Conservation (phyloP, 2,888 invertebrate genomes). For the Acanthosoma haemorrhoidale region DNA sequence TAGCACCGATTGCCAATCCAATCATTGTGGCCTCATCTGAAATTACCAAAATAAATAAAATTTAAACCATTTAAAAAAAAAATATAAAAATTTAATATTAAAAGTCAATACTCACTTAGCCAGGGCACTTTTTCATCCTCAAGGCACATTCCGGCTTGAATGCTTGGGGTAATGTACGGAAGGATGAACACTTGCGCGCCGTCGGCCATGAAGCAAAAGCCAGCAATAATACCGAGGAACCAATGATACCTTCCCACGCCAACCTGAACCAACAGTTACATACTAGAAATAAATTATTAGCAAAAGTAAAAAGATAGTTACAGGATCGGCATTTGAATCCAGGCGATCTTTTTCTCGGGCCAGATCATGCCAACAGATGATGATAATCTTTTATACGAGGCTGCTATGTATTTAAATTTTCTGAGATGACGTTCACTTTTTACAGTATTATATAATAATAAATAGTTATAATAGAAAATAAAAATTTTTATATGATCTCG, state of each 20-base stretch:
- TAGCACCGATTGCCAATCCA: constrained; percentile 30
- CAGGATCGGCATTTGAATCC: too few species aligned
- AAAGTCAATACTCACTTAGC: constrained; percentile 26
- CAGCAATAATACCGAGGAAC: constrained; percentile 30
- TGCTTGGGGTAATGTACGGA: constrained; percentile 32
- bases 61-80: background rate
- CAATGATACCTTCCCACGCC: constrained; percentile 36
- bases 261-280: constrained; percentile 21
- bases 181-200: constrained; percentile 35
- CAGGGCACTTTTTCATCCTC: constrained; percentile 29
- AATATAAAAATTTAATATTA: background rate
- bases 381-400: too few species aligned
- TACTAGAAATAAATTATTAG: background rate
- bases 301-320: too few species aligned
- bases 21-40: constrained; percentile 30
- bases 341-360: too few species aligned
- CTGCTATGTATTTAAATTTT: too few species aligned
- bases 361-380: too few species aligned
- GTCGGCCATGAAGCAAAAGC: constrained; percentile 37
- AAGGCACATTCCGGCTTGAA: constrained; percentile 36
- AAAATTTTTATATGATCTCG: too few species aligned
- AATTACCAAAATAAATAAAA: background rate
- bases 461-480: too few species aligned
- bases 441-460: too few species aligned
- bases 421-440: too few species aligned